Percentiles rank a stretch among this genome's conserved stretches.
Evolutionary conservation across 1,140 invertebrate species (phyloP).

Genomic region (Zelostemma sp.): DNA sequence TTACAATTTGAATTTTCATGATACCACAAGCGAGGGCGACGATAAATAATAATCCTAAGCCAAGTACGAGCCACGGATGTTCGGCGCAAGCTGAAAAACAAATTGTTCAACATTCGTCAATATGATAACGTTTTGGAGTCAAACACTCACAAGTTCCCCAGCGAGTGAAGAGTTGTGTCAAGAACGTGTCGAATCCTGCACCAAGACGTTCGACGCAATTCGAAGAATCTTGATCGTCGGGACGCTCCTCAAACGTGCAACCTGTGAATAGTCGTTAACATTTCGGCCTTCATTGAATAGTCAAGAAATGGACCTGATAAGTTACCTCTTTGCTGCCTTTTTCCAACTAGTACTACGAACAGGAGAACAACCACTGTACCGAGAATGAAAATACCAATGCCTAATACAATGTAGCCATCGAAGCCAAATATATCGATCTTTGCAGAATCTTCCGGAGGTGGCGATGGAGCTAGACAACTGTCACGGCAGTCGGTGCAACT

Average conservation of each 20-base stretch:
- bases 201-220: conserved; percentile 83
- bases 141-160: conserved; percentile 75
- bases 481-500: conserved; percentile 90
- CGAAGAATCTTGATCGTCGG: conserved; percentile 67
- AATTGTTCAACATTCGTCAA: conserved; percentile 5
- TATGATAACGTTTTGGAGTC: not conserved
- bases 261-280: conserved; percentile 61
- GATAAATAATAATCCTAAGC: conserved; percentile 76
- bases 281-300: conserved; percentile 3
- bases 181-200: conserved; percentile 79
- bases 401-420: conserved; percentile 83
- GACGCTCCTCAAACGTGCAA: too few species aligned
- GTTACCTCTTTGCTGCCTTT: conserved; percentile 66
- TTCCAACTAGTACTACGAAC: conserved; percentile 70
- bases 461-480: conserved; percentile 82
- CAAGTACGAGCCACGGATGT: conserved; percentile 82
- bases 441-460: conserved; percentile 73
- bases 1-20: conserved; percentile 80
- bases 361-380: conserved; percentile 77
- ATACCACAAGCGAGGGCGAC: conserved; percentile 76
- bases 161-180: too few species aligned
- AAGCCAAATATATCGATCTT: conserved; percentile 80
- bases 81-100: conserved; percentile 78
- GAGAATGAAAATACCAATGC: conserved; percentile 81
- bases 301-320: conserved; percentile 13